phyloP scores from a whole-genome alignment of 2,888 invertebrate species.

The Troides helena region DNA sequence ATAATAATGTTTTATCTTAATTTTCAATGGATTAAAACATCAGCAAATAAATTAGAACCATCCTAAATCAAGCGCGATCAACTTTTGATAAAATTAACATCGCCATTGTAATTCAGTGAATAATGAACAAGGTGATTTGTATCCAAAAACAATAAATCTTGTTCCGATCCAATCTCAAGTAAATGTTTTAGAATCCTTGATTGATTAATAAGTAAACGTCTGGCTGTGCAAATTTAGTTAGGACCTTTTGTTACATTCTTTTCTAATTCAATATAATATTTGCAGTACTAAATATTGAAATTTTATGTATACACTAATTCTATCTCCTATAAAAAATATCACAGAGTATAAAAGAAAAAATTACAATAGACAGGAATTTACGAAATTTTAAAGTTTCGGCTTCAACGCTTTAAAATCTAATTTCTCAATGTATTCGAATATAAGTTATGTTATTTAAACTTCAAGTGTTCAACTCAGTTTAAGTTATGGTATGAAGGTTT shows the following conservation, averaged over 20 bases:
- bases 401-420: no score
- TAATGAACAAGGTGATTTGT: conserved; percentile 28
- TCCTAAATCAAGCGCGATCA: conserved; percentile 6
- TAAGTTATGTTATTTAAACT: no score
- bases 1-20: background rate
- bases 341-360: no score
- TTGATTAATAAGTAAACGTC: conserved; percentile 27
- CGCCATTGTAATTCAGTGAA: conserved; percentile 21
- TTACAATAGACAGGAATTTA: no score
- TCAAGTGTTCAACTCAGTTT: no score
- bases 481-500: no score
- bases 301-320: background rate
- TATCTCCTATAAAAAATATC: no score
- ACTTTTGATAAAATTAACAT: conserved; percentile 20
- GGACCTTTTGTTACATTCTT: background rate
- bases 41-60: background rate
- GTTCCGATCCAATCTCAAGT: conserved; percentile 24
- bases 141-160: conserved; percentile 27
- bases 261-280: background rate
- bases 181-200: conserved; percentile 26
- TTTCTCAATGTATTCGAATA: no score
- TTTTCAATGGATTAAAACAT: background rate
- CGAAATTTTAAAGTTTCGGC: no score
- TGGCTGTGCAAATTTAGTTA: conserved; percentile 3
- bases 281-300: background rate